phyloP scores from a whole-genome alignment of 2,113 vertebrate genomes.

The Stictonetta naevosa region DNA sequence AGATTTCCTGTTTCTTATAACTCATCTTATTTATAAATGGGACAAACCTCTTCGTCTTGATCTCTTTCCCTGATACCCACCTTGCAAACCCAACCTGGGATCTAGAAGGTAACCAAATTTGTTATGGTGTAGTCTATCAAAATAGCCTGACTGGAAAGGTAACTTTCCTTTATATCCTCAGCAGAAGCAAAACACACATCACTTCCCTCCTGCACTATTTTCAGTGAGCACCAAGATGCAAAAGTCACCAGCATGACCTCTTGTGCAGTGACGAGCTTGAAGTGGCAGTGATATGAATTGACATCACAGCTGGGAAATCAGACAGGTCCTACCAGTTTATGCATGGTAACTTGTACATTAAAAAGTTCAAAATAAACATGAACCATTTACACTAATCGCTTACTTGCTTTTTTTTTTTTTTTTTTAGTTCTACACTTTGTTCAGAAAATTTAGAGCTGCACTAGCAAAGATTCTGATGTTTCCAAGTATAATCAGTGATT shows the following conservation, averaged over 20 bases:
- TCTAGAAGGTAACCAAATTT: neutral
- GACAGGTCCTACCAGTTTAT: rapidly evolving
- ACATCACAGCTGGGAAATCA: neutral
- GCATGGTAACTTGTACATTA: neutral
- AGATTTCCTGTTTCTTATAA: neutral
- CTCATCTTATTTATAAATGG: neutral
- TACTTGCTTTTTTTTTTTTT: neutral
- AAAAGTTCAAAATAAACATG: neutral
- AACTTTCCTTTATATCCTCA: neutral
- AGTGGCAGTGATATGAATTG: rapidly evolving
- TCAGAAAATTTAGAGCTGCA: rapidly evolving
- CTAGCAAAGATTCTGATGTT: neutral
- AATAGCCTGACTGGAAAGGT: neutral
- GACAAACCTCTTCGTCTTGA: neutral
- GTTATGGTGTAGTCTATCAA: rapidly evolving
- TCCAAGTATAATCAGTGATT: neutral
- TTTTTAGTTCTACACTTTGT: neutral
- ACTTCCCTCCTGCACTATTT: neutral
- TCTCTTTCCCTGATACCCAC: neutral
- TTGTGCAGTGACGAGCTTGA: neutral
- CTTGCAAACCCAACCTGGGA: neutral
- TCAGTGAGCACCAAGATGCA: neutral
- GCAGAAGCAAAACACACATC: neutral
- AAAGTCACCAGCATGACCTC: neutral
- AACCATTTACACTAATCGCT: neutral